Conservation (phyloP, 2,797 vertebrate genomes). For the Cossypha heuglini region DNA sequence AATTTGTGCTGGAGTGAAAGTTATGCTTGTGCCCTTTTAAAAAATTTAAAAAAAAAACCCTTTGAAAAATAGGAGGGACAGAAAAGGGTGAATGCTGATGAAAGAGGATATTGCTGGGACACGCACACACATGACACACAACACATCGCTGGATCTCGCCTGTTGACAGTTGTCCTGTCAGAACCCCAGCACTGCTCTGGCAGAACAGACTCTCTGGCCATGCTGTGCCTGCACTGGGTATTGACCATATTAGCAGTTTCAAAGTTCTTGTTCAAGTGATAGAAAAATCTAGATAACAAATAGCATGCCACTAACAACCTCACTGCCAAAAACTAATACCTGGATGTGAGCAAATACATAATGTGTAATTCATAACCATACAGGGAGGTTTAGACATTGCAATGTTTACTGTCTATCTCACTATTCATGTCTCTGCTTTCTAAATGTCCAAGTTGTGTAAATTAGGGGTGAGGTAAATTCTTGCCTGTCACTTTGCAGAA, state of each 20-base stretch:
- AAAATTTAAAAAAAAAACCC: neutral
- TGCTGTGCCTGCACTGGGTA: neutral
- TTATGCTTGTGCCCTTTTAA: neutral
- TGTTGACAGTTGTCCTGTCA: neutral
- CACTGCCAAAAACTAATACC: neutral
- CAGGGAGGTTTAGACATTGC: neutral
- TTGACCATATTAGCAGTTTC: neutral
- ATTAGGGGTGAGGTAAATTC: neutral
- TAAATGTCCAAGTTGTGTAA: neutral
- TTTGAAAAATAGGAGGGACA: neutral
- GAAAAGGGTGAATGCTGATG: neutral
- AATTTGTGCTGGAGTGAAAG: neutral
- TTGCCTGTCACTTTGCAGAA: neutral
- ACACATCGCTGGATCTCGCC: neutral
- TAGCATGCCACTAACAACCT: neutral
- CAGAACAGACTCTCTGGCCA: neutral
- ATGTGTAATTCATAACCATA: neutral
- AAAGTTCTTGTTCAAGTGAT: neutral
- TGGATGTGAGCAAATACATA: neutral
- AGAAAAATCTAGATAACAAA: neutral
- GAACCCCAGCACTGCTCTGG: neutral
- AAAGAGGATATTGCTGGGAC: neutral
- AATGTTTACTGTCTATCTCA: neutral
- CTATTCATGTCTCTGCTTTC: neutral
- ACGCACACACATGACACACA: neutral